phyloP scores from a whole-genome alignment of 2,888 invertebrate genomes.

The Sphaeridia pumilis region DNA sequence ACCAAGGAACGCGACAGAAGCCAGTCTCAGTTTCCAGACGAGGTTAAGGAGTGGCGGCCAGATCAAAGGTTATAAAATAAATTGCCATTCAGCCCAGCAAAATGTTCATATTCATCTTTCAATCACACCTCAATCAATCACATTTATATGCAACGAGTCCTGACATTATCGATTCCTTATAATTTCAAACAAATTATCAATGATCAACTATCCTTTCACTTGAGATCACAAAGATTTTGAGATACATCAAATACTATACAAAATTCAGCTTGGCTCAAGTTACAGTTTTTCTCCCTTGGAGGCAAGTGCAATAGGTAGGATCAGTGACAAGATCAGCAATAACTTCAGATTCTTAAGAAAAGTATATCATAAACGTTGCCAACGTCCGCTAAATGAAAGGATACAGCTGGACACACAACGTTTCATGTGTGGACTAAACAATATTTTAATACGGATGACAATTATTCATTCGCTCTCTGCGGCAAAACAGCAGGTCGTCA shows the following conservation, averaged over 20 bases:
- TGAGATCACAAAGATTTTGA: neutral
- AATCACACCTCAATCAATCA: constrained; percentile 20
- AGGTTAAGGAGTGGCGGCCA: constrained; percentile 14
- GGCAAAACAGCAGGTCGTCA: constrained; percentile 16
- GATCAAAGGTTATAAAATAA: constrained; percentile 14
- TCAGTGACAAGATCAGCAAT: too few species aligned
- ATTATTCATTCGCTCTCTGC: constrained; percentile 14
- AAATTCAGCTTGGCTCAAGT: too few species aligned
- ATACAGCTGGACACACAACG: too few species aligned
- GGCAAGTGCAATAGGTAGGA: too few species aligned
- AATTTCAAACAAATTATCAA: constrained; percentile 19
- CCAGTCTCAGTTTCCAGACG: too few species aligned
- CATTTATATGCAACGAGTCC: constrained; percentile 13
- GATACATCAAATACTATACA: too few species aligned
- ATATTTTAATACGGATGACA: constrained; percentile 12
- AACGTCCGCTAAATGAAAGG: too few species aligned
- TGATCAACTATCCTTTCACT: constrained; percentile 16
- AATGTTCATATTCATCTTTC: constrained; percentile 17
- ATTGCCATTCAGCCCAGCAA: constrained; percentile 13
- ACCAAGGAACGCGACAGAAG: neutral
- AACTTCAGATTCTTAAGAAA: too few species aligned
- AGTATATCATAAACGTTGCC: too few species aligned
- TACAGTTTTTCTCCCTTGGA: too few species aligned
- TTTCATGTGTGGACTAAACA: too few species aligned
- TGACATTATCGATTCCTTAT: constrained; percentile 17